phyloP scores from a whole-genome alignment of 1,140 invertebrate genomes.

The Tetramorium alpestre region DNA sequence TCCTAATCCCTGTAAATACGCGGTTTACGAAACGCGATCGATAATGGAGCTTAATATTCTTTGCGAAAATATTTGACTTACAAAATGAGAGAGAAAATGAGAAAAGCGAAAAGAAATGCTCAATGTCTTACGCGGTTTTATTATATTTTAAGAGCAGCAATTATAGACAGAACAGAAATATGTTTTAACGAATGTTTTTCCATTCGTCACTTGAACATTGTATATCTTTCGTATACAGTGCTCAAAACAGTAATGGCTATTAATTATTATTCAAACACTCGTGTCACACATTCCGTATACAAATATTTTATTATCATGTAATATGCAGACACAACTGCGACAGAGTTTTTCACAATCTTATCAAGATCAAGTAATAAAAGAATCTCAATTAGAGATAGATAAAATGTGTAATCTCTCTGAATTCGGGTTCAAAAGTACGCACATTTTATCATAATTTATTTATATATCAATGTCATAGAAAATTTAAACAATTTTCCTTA shows the following conservation, averaged over 20 bases:
- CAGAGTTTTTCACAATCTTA: background rate
- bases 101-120: background rate
- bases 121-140: background rate
- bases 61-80: background rate
- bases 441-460: background rate
- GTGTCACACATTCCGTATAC: conserved; percentile 26
- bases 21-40: conserved; percentile 31
- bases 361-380: background rate
- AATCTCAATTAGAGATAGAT: background rate
- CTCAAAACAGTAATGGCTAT: conserved; percentile 18
- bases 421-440: background rate
- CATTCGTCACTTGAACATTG: background rate
- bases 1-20: background rate
- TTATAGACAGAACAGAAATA: background rate
- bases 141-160: background rate
- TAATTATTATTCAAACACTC: conserved; percentile 44
- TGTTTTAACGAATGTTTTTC: background rate
- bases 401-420: background rate
- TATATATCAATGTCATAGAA: background rate
- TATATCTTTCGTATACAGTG: background rate
- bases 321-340: background rate
- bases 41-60: background rate
- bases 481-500: background rate
- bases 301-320: conserved; percentile 53
- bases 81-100: background rate